phyloP scores from a whole-genome alignment of 1,140 invertebrate genomes.

The Popillia japonica region DNA sequence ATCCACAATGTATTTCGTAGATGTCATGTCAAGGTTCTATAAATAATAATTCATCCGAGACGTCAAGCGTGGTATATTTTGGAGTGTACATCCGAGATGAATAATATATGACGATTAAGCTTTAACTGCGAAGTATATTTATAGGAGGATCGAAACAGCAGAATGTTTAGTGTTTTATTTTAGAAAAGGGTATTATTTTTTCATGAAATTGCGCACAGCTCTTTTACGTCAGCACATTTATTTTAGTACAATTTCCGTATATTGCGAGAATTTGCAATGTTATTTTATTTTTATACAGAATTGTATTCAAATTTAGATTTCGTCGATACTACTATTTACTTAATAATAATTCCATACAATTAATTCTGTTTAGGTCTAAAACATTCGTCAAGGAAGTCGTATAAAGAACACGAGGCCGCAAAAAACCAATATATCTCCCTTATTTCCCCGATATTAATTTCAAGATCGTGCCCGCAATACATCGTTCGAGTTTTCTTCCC shows the following conservation, averaged over 20 bases:
- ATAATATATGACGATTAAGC: background rate
- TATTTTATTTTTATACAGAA: too few species aligned
- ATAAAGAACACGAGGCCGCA: background rate
- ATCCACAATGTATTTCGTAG: constrained; percentile 11
- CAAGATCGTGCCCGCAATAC: constrained; percentile 21
- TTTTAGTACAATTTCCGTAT: too few species aligned
- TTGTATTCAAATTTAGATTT: too few species aligned
- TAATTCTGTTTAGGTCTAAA: background rate
- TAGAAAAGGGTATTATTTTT: too few species aligned
- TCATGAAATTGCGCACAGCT: too few species aligned
- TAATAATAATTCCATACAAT: background rate
- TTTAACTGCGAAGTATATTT: background rate
- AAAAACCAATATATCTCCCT: constrained; percentile 29
- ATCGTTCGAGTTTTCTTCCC: background rate
- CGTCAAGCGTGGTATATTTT: background rate
- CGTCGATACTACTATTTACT: too few species aligned
- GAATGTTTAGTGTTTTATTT: too few species aligned
- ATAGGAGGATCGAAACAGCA: background rate
- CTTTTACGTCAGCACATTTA: too few species aligned
- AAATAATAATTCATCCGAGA: constrained; percentile 2
- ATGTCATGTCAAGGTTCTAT: constrained; percentile 4
- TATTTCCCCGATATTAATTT: constrained; percentile 25
- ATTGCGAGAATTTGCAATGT: too few species aligned
- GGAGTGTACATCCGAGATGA: background rate
- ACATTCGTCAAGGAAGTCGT: constrained; percentile 16